These are phyloP conservation scores for Drosophila murphyi DNA, from an alignment of 1,140 invertebrate genomes.

Conservation along the genomic window DNA sequence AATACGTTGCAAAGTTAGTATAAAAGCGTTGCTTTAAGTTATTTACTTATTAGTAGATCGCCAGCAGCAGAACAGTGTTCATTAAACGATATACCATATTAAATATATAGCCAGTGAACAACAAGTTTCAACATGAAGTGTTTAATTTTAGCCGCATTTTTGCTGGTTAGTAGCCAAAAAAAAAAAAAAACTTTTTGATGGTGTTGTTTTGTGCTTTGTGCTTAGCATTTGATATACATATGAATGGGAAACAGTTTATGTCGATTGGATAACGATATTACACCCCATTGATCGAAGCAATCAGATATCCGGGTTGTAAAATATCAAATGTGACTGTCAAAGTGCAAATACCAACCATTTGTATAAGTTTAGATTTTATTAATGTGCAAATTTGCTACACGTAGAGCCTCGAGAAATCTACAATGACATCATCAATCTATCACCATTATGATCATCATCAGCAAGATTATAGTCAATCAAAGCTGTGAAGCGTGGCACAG, in stretches of 20 bases:
- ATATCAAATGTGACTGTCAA: constrained; percentile 49
- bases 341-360: constrained; percentile 31
- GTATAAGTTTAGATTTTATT: background rate
- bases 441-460: background rate
- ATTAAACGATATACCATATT: constrained; percentile 17
- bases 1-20: constrained; percentile 60
- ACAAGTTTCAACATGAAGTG: constrained; percentile 71
- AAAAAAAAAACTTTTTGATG: constrained; percentile 43
- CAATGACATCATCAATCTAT: constrained; percentile 42
- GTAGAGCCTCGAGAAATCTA: constrained; percentile 7
- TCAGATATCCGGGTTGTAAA: constrained; percentile 56
- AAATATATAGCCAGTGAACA: constrained; percentile 29
- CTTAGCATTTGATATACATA: constrained; percentile 30
- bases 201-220: constrained; percentile 4
- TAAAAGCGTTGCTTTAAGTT: constrained; percentile 59
- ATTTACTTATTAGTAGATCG: constrained; percentile 69
- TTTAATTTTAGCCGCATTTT: constrained; percentile 72
- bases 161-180: constrained; percentile 76
- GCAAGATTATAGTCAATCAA: constrained; percentile 5
- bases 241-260: constrained; percentile 20
- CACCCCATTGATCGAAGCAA: constrained; percentile 19
- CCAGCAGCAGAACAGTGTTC: constrained; percentile 49
- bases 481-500: constrained; percentile 29
- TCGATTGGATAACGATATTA: constrained; percentile 24
- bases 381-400: constrained; percentile 43